A percentile compares a stretch with the other conserved stretches of the same genome.
These are phyloP conservation scores for Zaprionus obscuricornis DNA, from an alignment of 2,888 invertebrate genomes.

Conservation along the genomic window DNA sequence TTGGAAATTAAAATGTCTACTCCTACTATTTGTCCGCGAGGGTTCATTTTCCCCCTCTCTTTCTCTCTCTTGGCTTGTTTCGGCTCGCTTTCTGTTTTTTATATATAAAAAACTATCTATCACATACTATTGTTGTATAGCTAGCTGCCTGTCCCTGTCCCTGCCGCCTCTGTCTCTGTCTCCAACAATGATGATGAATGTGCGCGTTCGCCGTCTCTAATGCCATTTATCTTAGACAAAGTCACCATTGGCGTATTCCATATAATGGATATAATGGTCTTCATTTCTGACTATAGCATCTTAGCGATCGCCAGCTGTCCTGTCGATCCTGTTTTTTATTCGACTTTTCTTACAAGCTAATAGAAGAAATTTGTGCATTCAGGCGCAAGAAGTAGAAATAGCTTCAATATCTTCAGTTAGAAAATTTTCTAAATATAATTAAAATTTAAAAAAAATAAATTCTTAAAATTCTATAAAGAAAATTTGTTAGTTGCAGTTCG, in stretches of 20 bases:
- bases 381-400: constrained; percentile 11
- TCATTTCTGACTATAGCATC: constrained; percentile 20
- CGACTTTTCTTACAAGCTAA: constrained; percentile 20
- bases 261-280: constrained; percentile 58
- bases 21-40: constrained; percentile 70
- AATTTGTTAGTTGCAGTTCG: neutral
- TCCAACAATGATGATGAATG: constrained; percentile 68
- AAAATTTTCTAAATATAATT: no score
- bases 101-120: constrained; percentile 56
- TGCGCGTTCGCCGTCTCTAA: constrained; percentile 73
- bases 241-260: constrained; percentile 49
- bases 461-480: neutral
- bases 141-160: constrained; percentile 16
- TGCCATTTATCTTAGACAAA: constrained; percentile 78
- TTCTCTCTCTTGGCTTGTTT: no score
- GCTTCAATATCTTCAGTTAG: no score
- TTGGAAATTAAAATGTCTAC: constrained; percentile 75
- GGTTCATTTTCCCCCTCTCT: constrained; percentile 46
- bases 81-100: constrained; percentile 59
- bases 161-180: constrained; percentile 7
- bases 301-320: constrained; percentile 53
- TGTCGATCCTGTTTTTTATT: constrained; percentile 53
- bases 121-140: constrained; percentile 47
- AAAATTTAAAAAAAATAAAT: no score
- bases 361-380: constrained; percentile 12